phyloP scores from a whole-genome alignment of 2,888 invertebrate species.

The Cheilosia scutellata region DNA sequence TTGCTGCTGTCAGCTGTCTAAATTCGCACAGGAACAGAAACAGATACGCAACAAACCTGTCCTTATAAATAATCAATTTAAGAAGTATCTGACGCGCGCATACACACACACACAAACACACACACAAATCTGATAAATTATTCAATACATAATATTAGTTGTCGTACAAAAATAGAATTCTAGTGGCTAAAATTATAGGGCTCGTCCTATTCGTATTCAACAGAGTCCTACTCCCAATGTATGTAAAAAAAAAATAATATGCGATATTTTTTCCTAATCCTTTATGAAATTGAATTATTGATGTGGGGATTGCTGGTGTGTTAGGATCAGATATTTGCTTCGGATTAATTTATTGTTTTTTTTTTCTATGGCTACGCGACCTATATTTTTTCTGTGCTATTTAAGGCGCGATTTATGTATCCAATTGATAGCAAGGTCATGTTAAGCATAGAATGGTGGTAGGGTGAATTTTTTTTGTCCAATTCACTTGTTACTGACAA shows the following conservation, averaged over 20 bases:
- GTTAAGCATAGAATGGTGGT: conserved; percentile 10
- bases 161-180: conserved; percentile 49
- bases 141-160: conserved; percentile 20
- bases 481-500: conserved; percentile 16
- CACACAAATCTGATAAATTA: conserved; percentile 40
- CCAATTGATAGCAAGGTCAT: conserved; percentile 20
- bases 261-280: conserved; percentile 46
- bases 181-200: conserved; percentile 5
- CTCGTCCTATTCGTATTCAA: background rate
- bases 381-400: background rate
- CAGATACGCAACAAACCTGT: background rate
- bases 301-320: conserved; percentile 43
- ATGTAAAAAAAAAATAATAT: background rate
- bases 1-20: conserved; percentile 10
- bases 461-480: conserved; percentile 1
- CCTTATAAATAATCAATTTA: conserved; percentile 54
- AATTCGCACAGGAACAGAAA: conserved; percentile 13
- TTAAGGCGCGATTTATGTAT: background rate
- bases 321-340: conserved; percentile 56
- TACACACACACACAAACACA: background rate
- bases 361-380: conserved; percentile 2
- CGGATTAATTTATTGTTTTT: conserved; percentile 64
- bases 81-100: conserved; percentile 22
- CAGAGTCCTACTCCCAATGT: background rate
- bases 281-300: conserved; percentile 65